A percentile compares a stretch with the other conserved stretches of the same genome.
Conservation (phyloP, 2,797 vertebrate genomes). For the Limnodromus scolopaceus region DNA sequence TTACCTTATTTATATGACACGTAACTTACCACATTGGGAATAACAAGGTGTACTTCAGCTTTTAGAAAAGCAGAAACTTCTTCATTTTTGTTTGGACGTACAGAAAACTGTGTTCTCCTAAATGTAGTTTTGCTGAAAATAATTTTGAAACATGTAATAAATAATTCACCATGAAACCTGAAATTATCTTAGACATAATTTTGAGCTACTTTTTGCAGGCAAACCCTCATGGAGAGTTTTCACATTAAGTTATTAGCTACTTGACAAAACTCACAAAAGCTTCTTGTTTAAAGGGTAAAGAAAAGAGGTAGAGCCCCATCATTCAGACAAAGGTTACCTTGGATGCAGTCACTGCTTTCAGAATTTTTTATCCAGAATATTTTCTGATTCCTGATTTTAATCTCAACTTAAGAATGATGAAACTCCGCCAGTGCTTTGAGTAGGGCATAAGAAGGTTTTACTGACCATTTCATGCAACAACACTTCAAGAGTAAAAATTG, state of each 20-base stretch:
- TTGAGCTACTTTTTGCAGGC: background rate
- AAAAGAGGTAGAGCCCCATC: background rate
- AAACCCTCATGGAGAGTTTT: background rate
- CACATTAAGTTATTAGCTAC: background rate
- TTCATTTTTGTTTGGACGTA: slow-evolving; percentile 20
- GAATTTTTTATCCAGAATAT: background rate
- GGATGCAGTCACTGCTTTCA: background rate
- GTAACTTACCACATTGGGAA: slow-evolving; percentile 81
- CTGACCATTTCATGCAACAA: background rate
- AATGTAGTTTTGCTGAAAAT: slow-evolving; percentile 56
- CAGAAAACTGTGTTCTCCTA: slow-evolving; percentile 34
- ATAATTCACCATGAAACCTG: background rate
- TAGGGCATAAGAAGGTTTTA: background rate
- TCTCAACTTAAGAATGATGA: background rate
- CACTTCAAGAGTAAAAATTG: background rate
- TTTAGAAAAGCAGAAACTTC: slow-evolving; percentile 76
- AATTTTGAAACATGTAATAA: slow-evolving; percentile 6
- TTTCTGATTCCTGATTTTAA: background rate
- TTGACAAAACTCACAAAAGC: background rate
- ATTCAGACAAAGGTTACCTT: background rate
- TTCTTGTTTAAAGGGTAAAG: background rate
- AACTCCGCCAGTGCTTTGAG: background rate
- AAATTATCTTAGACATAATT: background rate
- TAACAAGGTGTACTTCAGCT: slow-evolving; percentile 80
- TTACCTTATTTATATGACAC: background rate